Evolutionary conservation across 2,888 invertebrate genomes (phyloP).

Genomic region (Andricus curvator): DNA sequence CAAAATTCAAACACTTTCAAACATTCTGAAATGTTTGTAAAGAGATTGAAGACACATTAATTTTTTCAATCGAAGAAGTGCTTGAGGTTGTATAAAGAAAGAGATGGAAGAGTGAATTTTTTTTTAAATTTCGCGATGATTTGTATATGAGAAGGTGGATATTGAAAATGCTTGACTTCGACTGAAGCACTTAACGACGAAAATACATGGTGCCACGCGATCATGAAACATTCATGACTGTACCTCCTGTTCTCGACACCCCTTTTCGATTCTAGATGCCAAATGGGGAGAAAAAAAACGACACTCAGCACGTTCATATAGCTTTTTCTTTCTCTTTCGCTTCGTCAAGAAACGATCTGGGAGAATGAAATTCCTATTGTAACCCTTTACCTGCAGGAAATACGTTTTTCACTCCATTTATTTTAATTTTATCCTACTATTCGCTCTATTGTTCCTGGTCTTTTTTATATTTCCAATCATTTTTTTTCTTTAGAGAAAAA

Average conservation of each 20-base stretch:
- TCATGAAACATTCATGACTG: slow-evolving; percentile 67
- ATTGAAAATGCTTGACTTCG: not conserved
- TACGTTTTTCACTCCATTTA: not conserved
- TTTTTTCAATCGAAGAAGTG: not conserved
- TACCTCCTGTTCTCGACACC: slow-evolving; percentile 34
- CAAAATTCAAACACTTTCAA: no score
- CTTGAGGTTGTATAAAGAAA: not conserved
- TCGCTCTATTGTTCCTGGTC: no score
- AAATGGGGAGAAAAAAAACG: slow-evolving; percentile 43
- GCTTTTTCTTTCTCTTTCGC: not conserved
- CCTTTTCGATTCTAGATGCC: slow-evolving; percentile 18
- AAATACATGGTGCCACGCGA: not conserved
- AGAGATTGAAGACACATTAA: not conserved
- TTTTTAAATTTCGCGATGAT: not conserved
- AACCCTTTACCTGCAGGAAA: not conserved
- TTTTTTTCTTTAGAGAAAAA: no score
- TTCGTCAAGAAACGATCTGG: not conserved
- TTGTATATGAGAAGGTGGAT: not conserved
- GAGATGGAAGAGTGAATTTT: not conserved
- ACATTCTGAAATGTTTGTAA: no score
- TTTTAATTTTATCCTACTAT: not conserved
- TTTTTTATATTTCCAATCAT: no score
- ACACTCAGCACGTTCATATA: not conserved
- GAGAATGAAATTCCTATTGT: not conserved
- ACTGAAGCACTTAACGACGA: not conserved